A percentile compares a stretch with the other conserved stretches of the same genome.
Conservation (phyloP, 2,113 vertebrate species). For the Anarrhichthys ocellatus region DNA sequence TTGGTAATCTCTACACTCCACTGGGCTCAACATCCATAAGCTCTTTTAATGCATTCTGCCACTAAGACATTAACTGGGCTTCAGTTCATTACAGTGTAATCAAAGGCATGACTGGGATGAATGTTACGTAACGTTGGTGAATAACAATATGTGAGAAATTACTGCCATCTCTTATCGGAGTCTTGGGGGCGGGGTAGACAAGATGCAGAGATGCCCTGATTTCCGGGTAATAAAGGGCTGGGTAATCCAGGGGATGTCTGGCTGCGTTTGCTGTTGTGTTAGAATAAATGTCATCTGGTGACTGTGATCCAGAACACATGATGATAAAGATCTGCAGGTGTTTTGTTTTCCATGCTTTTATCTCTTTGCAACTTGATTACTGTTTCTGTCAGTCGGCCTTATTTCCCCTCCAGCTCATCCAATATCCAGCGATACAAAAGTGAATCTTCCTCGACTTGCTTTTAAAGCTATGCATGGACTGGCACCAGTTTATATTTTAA, state of each 20-base stretch:
- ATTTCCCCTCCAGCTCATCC: conserved; percentile 24
- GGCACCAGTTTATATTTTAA: conserved; percentile 20
- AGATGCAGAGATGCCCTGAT: conserved; percentile 24
- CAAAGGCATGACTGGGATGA: conserved; percentile 48
- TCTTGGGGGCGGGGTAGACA: not conserved
- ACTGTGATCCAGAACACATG: conserved; percentile 5
- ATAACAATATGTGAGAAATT: conserved; percentile 54
- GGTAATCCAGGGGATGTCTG: conserved; percentile 34
- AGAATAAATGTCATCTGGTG: conserved; percentile 28
- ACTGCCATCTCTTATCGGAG: conserved; percentile 49
- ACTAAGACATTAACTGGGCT: conserved; percentile 19
- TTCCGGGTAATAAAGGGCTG: conserved; percentile 45
- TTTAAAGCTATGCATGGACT: conserved; percentile 23
- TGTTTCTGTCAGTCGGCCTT: conserved; percentile 11
- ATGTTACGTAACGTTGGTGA: conserved; percentile 54
- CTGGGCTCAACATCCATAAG: conserved; percentile 47
- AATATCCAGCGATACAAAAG: conserved; percentile 15
- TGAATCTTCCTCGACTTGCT: conserved; percentile 22
- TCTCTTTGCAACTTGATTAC: conserved; percentile 12
- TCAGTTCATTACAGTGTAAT: conserved; percentile 57
- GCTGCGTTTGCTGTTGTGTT: conserved; percentile 40
- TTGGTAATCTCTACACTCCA: conserved; percentile 18
- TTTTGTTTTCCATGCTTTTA: conserved; percentile 34
- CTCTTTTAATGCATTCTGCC: conserved; percentile 41
- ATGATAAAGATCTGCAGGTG: conserved; percentile 13